Conservation (phyloP, 2,888 invertebrate genomes). For the Archaeoteleia sp. region DNA sequence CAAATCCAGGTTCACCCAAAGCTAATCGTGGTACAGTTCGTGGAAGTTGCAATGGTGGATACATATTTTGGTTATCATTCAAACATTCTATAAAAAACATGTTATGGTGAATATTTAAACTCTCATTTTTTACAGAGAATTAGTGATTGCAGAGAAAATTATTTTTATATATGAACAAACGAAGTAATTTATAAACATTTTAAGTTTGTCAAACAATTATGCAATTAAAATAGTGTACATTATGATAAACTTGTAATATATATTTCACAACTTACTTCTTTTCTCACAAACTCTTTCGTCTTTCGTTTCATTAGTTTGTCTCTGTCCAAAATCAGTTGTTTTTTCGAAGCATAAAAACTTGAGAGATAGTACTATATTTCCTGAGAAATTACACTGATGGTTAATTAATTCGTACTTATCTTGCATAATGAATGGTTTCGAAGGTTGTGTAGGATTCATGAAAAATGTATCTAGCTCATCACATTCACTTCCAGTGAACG, state of each 20-base stretch:
- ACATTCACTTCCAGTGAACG: slow-evolving; percentile 52
- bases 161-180: too few species aligned
- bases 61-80: too few species aligned
- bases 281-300: too few species aligned
- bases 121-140: background rate
- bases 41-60: slow-evolving; percentile 51
- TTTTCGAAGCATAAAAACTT: slow-evolving; percentile 62
- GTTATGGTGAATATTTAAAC: too few species aligned
- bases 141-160: too few species aligned
- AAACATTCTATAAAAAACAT: too few species aligned
- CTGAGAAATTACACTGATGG: slow-evolving; percentile 50
- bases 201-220: too few species aligned
- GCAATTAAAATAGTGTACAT: too few species aligned
- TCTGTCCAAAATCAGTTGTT: background rate
- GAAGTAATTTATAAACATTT: too few species aligned
- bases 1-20: slow-evolving; percentile 60
- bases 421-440: slow-evolving; percentile 43
- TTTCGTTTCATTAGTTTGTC: background rate
- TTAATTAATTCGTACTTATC: slow-evolving; percentile 52
- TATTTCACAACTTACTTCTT: too few species aligned
- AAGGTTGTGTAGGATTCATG: slow-evolving; percentile 37
- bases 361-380: slow-evolving; percentile 57
- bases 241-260: too few species aligned
- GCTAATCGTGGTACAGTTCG: slow-evolving; percentile 51
- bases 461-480: slow-evolving; percentile 44